A percentile compares a stretch with the other conserved stretches of the same genome.
Evolutionary conservation across 92 coral and sea anemone genomes (phyloP).

Genomic region (Scolanthus callimorphus): DNA sequence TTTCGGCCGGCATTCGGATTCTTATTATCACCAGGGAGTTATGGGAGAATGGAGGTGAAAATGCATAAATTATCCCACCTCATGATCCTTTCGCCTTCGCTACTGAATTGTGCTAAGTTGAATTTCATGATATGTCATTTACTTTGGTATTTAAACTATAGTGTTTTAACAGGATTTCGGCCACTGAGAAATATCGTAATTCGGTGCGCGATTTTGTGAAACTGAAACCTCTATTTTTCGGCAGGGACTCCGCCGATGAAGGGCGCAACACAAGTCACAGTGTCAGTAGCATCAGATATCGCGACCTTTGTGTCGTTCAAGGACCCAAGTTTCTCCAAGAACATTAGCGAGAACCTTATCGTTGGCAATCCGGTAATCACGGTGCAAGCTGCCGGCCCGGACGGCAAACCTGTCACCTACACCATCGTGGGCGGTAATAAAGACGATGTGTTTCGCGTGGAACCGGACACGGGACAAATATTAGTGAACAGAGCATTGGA

Average conservation of each 20-base stretch:
- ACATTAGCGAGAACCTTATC: constrained; percentile 37
- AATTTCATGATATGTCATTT: no score
- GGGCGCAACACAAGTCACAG: constrained; percentile 51
- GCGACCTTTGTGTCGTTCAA: constrained; percentile 36
- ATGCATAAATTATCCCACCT: no score
- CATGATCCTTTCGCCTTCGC: no score
- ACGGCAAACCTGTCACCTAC: constrained; percentile 23
- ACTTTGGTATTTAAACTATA: no score
- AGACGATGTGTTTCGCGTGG: constrained; percentile 56
- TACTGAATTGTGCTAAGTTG: no score
- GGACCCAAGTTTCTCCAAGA: constrained; percentile 32
- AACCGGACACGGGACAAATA: constrained; percentile 49
- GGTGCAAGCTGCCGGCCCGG: constrained; percentile 55
- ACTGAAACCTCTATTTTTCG: no score
- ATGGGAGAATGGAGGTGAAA: no score
- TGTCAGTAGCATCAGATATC: constrained; percentile 51
- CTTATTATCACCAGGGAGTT: no score
- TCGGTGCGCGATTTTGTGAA: no score
- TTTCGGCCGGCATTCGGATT: no score
- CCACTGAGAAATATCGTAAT: no score
- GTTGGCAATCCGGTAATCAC: constrained; percentile 39
- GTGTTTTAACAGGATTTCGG: no score
- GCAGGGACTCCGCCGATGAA: constrained; percentile 32
- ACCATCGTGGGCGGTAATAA: constrained; percentile 78
- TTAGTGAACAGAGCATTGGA: constrained; percentile 44